phyloP scores from a whole-genome alignment of 2,113 vertebrate genomes.

The Apistogramma diplotaenia region DNA sequence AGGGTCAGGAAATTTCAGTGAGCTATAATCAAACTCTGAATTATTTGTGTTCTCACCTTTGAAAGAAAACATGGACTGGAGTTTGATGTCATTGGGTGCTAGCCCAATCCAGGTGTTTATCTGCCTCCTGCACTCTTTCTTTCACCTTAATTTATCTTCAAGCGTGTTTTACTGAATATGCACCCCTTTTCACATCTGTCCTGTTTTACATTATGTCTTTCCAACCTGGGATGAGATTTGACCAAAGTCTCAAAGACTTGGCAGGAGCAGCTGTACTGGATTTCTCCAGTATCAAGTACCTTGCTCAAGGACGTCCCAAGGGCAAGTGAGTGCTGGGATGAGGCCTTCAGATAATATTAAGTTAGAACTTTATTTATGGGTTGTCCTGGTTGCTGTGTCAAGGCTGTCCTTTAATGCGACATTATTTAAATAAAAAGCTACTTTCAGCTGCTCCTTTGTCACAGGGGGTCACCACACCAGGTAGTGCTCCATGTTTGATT shows the following conservation, averaged over 20 bases:
- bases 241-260: neutral
- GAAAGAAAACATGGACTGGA: neutral
- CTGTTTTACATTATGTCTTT: conserved; percentile 30
- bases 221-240: conserved; percentile 21
- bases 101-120: conserved; percentile 16
- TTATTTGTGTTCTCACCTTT: neutral
- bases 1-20: neutral
- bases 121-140: conserved; percentile 28
- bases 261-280: neutral
- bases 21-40: neutral
- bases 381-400: neutral
- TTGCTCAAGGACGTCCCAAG: conserved; percentile 12
- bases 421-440: neutral
- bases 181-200: neutral
- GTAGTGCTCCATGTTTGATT: neutral
- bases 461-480: neutral
- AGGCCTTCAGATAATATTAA: neutral
- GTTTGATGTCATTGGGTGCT: neutral
- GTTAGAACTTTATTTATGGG: neutral
- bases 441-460: neutral
- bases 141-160: conserved; percentile 44
- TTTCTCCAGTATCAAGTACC: conserved; percentile 1
- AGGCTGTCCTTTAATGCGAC: neutral
- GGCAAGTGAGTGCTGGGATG: neutral
- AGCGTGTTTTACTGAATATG: conserved; percentile 32